Evolutionary conservation across 1,140 invertebrate genomes (phyloP), one percentile per base, ranked within the genome.

Genomic region (Lordiphosa collinella): DNA sequence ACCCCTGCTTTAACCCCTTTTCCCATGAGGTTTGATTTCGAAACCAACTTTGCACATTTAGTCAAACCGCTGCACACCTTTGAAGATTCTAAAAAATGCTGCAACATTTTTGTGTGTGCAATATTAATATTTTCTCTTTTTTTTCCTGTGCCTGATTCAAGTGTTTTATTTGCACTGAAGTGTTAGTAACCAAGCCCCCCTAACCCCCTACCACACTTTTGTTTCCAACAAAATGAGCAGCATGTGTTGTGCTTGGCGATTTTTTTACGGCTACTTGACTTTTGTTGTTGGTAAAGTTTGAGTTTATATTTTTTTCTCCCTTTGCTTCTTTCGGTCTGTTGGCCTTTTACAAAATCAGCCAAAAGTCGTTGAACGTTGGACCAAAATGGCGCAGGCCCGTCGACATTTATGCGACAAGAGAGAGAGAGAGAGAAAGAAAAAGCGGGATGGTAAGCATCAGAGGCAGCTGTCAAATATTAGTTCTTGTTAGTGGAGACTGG

Each of bases 301-400:
- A 12, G 35, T 40, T 38, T 18, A 12, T 52, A 13, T 13, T 40
- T 34, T 29, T 47, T 40, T 58, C 29, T 16, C 37, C 11, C 36
- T 37, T 49, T 62, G 43, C 18, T 55, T 59, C 49, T 62, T 49
- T 57, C 57, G 55, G 73, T 72, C 55, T 69, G 69, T 70, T 79
- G 74, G 79, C 64, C 75, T 75, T 79, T 80, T 80, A 69, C 47
- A 65, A 79, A 79, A 80, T 80, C 75, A 80, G 76, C 65, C 75
- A 79, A 79, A 79, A 82, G 75, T 79, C 75, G 76, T 79, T 79
- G 75, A 82, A 79, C 73, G 66, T 56, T 76, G 50, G 60, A 44
- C 53, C 37, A 62, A 48, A 64, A 64, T 64, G 62, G 43, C 44
- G 58, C 51, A 66, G 40, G 57, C 43, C 22, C 35, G 52, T 56